Conservation (phyloP, 2,888 invertebrate species). For the Bhutanitis thaidina region DNA sequence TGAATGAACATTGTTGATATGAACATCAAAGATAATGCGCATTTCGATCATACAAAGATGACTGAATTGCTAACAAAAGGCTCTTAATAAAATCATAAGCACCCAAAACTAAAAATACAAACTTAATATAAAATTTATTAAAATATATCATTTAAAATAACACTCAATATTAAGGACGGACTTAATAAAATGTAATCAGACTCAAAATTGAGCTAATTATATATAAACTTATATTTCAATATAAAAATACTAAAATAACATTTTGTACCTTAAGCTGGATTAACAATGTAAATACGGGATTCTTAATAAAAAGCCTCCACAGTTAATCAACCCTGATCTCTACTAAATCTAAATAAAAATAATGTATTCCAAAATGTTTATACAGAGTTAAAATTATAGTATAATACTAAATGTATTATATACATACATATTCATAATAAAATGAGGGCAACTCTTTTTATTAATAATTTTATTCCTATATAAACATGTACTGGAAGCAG, state of each 20-base stretch:
- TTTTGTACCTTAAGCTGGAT: conserved; percentile 27
- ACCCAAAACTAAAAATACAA: conserved; percentile 12
- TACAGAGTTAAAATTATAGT: too few species aligned
- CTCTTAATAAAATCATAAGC: conserved; percentile 16
- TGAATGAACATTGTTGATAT: too few species aligned
- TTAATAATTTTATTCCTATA: too few species aligned
- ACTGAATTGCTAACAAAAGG: conserved; percentile 4
- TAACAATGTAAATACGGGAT: conserved; percentile 26
- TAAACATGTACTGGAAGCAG: too few species aligned
- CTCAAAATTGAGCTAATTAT: conserved; percentile 15
- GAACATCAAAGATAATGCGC: neutral
- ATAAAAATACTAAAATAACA: conserved; percentile 21
- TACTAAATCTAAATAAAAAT: conserved; percentile 18
- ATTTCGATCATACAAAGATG: neutral
- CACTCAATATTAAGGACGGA: conserved; percentile 14
- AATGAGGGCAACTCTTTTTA: too few species aligned
- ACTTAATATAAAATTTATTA: conserved; percentile 1
- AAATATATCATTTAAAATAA: neutral
- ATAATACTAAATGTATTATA: too few species aligned
- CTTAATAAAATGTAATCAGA: conserved; percentile 13
- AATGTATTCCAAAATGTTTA: neutral
- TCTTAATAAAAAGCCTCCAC: conserved; percentile 29
- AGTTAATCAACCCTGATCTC: conserved; percentile 27
- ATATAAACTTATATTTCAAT: conserved; percentile 1
- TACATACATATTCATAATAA: too few species aligned